Conservation (phyloP, 1,140 invertebrate genomes). For the Heliconius hermathena region DNA sequence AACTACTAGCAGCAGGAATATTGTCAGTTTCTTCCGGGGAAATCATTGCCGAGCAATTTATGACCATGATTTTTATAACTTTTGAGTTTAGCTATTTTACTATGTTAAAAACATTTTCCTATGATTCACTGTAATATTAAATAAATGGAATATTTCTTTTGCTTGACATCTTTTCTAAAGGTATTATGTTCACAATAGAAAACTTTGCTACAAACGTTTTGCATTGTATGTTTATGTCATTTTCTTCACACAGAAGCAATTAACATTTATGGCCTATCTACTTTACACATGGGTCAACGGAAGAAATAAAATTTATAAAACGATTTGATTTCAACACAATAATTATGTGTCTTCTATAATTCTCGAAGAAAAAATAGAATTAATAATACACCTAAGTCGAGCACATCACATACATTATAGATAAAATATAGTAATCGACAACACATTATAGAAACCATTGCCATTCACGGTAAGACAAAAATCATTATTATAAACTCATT, state of each 20-base stretch:
- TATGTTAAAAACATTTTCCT: not conserved
- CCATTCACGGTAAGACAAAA: constrained; percentile 1
- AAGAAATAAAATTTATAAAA: not conserved
- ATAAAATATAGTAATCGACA: not conserved
- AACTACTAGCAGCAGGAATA: constrained; percentile 50
- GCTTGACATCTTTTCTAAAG: not conserved
- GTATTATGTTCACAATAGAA: not conserved
- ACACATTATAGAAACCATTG: not conserved
- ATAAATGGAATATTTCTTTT: not conserved
- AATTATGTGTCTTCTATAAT: not conserved
- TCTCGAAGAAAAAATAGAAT: not conserved
- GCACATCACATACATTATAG: not conserved
- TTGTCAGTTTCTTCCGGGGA: constrained; percentile 55
- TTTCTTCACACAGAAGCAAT: not conserved
- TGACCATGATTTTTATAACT: constrained; percentile 1
- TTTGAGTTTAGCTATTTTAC: not conserved
- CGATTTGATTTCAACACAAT: not conserved
- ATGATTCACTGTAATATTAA: not conserved
- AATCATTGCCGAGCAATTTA: constrained; percentile 44
- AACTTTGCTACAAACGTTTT: not conserved
- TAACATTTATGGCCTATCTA: not conserved
- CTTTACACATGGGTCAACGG: not conserved
- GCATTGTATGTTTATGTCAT: constrained; percentile 1
- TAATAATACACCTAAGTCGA: not conserved
- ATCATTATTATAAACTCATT: not conserved